Evolutionary conservation across 2,888 invertebrate genomes (phyloP), one percentile per base, ranked within the genome.

Genomic region (Microctonus aethiopoides): DNA sequence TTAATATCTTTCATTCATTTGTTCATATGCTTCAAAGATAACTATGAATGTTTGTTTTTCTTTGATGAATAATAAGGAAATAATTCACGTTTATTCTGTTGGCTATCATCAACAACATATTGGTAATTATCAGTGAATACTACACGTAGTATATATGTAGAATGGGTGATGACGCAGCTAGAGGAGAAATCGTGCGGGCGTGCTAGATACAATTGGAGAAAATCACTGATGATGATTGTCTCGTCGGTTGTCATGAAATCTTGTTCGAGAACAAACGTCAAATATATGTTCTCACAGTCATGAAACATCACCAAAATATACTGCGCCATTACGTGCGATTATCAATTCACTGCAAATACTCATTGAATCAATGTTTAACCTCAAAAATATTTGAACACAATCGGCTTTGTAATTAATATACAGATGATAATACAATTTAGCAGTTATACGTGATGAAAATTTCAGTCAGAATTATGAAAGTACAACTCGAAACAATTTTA

Each of bases 131-230:
- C 39, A 39, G 39, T 1, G 11, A 13, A 39, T 3, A 39, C 39
- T n/a, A n/a, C n/a, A n/a, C n/a, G n/a, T n/a, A n/a, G n/a, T n/a
- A n/a, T 46, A 7, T 5, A 16, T 46, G 4, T 16, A 46, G 39
- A 56, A 34, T 39, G 34, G 22, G 60, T 34, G 34, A 60, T 13
- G 13, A 34, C n/a, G 60, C 20, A 5, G 34, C n/a, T n/a, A n/a
- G 59, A 52, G n/a, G 60, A 59, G 64, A 66, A 66, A 70, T 61
- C 52, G 24, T 26, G 52, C 65, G 66, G 13, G 61, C 41, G 61
- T 61, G 62, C 62, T 66, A 70, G 46, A 62, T 70, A 61, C 66
- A 41, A 70, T 70, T 67, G 62, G 70, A 54, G 56, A 46, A 36
- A 71, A 67, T 70, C 57, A 52, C 62, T 41, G 20, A n/a, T 11